Evolutionary conservation across 2,888 invertebrate genomes (phyloP).

Genomic region (Lithophane ornitopus): DNA sequence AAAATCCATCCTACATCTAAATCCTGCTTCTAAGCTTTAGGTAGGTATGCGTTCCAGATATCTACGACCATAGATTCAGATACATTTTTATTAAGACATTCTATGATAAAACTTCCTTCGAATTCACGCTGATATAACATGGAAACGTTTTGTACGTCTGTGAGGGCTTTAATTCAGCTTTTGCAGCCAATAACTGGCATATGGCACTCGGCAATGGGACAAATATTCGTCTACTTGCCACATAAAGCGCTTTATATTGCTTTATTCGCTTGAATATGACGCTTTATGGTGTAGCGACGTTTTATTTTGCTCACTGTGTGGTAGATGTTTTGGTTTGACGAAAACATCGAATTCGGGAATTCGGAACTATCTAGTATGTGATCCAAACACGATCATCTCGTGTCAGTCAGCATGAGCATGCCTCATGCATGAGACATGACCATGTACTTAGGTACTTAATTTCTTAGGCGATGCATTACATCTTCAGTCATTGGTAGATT

Average conservation of each 20-base stretch:
- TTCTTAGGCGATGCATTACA: too few species aligned
- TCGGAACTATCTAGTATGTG: too few species aligned
- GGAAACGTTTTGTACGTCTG: slow-evolving; percentile 43
- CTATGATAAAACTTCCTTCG: slow-evolving; percentile 35
- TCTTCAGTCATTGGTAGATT: too few species aligned
- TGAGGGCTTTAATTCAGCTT: slow-evolving; percentile 58
- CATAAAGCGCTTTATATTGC: slow-evolving; percentile 56
- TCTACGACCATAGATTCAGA: slow-evolving; percentile 36
- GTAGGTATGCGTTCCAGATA: slow-evolving; percentile 16
- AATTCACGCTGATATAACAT: slow-evolving; percentile 44
- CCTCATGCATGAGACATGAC: too few species aligned
- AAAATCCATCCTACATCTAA: background rate
- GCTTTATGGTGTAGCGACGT: slow-evolving; percentile 12
- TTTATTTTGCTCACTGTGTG: slow-evolving; percentile 1
- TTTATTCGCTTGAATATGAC: slow-evolving; percentile 52
- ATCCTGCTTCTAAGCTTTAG: slow-evolving; percentile 14
- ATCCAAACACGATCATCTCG: too few species aligned
- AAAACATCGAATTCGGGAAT: background rate
- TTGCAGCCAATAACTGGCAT: slow-evolving; percentile 65
- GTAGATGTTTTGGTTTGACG: slow-evolving; percentile 11
- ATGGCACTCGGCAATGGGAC: slow-evolving; percentile 54
- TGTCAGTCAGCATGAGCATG: too few species aligned
- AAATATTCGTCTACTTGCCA: slow-evolving; percentile 59
- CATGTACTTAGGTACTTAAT: too few species aligned
- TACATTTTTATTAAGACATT: slow-evolving; percentile 54